A percentile compares a stretch with the other conserved stretches of the same genome.
Conservation (phyloP, 2,113 vertebrate species). For the Antigone vipio region DNA sequence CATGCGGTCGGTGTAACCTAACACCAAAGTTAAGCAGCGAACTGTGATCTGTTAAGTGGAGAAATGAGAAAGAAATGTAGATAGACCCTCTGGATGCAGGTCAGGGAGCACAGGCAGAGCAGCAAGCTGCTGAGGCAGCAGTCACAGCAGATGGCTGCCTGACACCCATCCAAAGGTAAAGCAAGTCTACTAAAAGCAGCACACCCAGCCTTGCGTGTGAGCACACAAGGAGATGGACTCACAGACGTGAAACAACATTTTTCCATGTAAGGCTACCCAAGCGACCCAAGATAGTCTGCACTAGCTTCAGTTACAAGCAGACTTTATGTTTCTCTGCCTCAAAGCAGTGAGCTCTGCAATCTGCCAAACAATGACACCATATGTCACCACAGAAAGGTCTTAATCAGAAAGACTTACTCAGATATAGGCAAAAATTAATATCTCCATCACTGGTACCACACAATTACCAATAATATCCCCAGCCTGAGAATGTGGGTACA, state of each 20-base stretch:
- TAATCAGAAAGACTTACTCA: background rate
- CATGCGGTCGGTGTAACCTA: accelerated
- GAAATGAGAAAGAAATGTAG: background rate
- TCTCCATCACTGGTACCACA: background rate
- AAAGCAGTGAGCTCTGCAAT: background rate
- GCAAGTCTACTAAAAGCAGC: background rate
- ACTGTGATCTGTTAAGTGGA: background rate
- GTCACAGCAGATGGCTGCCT: background rate
- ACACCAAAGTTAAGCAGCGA: background rate
- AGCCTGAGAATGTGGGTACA: background rate
- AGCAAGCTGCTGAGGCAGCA: background rate
- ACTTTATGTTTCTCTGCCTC: background rate
- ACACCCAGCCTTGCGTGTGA: background rate
- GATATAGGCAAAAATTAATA: background rate
- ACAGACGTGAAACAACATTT: background rate
- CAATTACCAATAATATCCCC: background rate
- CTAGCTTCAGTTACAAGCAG: background rate
- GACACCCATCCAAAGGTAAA: background rate
- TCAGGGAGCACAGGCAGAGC: background rate
- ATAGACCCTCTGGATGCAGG: background rate
- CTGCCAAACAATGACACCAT: background rate
- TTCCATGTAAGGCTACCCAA: background rate
- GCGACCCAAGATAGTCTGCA: background rate
- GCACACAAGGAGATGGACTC: background rate
- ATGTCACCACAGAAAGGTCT: background rate